Base-by-base conservation (phyloP, 2,113 vertebrate genomes). In the Toxostoma redivivum region DNA sequence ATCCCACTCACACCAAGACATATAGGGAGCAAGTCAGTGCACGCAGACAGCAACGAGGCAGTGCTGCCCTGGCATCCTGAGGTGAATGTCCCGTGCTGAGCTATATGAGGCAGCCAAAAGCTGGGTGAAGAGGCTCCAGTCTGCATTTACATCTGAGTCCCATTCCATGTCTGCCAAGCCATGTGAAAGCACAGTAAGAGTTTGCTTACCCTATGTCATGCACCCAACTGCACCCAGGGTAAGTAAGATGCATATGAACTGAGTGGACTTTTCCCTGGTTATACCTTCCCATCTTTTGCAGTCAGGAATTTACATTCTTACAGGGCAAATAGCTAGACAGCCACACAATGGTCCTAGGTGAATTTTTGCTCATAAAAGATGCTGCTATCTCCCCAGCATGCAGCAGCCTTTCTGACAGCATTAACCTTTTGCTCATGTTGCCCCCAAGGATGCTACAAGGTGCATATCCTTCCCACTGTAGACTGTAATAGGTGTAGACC, bases 51-150 rank as follows among this genome's bases (percentile, higher is more conserved):
- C 22, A 12, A 47, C 1, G 5, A 67, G 28, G 23, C 1, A 0
- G 4, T 11, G 3, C 61, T 72, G 53, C 19, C 23, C 21, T 28
- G 24, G 35, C 40, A 51, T 2, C 4, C 27, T 7, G 1, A 51
- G 1, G 0, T 0, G 0, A 79, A n/a, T 0, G 5, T 37, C 19
- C 57, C 0, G 0, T 7, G 0, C 15, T 50, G 51, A 81, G 50
- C 66, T 5, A 15, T 7, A 20, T 2, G 2, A 4, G 27, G 24
- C 19, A 84, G n/a, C 17, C 7, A 7, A 64, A 64, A 15, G 11
- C 20, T 33, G 28, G 5, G 27, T 44, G 20, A 67, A 51, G 28
- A 25, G 9, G 12, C 14, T 86, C 19, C 28, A 30, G n/a, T n/a
- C 24, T 23, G 19, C 24, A 7, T 15, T 31, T 10, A 45, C 3